Base-by-base conservation (phyloP, 2,797 vertebrate species). In the Liparis tanakae region DNA sequence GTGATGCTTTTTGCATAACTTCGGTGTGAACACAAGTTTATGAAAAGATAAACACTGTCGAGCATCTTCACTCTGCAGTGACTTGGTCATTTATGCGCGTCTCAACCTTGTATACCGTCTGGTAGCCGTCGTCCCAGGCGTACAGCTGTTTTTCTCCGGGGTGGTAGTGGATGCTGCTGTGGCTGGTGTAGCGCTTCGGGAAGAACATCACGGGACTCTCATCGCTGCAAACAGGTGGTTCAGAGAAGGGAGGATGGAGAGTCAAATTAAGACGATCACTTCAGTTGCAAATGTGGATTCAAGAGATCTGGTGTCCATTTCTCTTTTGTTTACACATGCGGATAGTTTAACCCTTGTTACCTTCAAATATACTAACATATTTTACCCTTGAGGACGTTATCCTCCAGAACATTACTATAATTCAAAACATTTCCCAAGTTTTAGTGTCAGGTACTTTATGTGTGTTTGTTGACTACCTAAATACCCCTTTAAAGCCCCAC, bases 121-220 rank as follows among this genome's bases (percentile, higher is more conserved):
- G 97, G 91, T 95, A 97, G 46, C 97, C 97, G 48, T 98, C 96
- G 46, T 97, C 96, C 98, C 98, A 99, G 44, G 96, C 95, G 5
- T 97, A 98, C 41, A 99, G 94, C 58, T 96, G 94, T 74, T 94
- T 94, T 61, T 98, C 97, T 81, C 93, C 94, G 0, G 95, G 95
- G 57, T 97, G 95, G 90, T 98, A 99, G 63, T 96, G 95, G 74
- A 99, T 83, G 79, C 94, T 91, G 59, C 95, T 95, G 76, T 99
- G 98, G 83, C 95, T 94, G 37, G 95, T 95, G 58, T 96, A 96
- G 41, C 93, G 93, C 69, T 94, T 97, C 0, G 96, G 97, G 76
- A 99, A 98, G 76, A 94, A 96, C 72, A 98, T 25, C 7, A 83
- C 87, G 0, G 95, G 94, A 36, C 89, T 92, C 72, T 93, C 92